Conservation (phyloP, 2,113 vertebrate genomes). For the Mustela lutreola region DNA sequence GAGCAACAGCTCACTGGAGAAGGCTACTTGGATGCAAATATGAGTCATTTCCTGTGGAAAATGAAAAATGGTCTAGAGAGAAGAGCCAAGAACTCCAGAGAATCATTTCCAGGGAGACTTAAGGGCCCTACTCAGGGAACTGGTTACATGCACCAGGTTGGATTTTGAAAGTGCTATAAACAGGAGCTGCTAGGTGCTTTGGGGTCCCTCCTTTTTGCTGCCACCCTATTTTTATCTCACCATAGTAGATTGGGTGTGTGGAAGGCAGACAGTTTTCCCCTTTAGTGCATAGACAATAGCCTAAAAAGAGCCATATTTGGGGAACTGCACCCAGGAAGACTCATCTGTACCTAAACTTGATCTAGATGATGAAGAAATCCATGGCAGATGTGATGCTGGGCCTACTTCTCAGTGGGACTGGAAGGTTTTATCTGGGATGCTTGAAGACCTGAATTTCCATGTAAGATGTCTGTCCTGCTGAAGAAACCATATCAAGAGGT, state of each 20-base stretch:
- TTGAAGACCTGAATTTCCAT: background rate
- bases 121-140: background rate
- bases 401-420: background rate
- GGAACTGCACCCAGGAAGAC: background rate
- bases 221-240: too few species aligned
- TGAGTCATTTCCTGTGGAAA: background rate
- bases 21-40: background rate
- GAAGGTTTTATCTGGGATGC: background rate
- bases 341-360: background rate
- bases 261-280: background rate
- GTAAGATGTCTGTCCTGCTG: background rate
- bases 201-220: background rate
- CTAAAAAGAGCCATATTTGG: background rate
- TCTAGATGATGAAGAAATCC: too few species aligned
- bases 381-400: background rate
- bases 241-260: background rate
- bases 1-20: background rate
- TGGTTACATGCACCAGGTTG: background rate
- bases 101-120: background rate
- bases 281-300: background rate
- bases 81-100: background rate
- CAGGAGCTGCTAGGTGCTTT: background rate
- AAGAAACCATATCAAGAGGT: background rate
- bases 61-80: background rate
- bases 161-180: background rate